A percentile compares a stretch with the other conserved stretches of the same genome.
Evolutionary conservation across 1,140 invertebrate genomes (phyloP).

Genomic region (Pseudomyrmex concolor): DNA sequence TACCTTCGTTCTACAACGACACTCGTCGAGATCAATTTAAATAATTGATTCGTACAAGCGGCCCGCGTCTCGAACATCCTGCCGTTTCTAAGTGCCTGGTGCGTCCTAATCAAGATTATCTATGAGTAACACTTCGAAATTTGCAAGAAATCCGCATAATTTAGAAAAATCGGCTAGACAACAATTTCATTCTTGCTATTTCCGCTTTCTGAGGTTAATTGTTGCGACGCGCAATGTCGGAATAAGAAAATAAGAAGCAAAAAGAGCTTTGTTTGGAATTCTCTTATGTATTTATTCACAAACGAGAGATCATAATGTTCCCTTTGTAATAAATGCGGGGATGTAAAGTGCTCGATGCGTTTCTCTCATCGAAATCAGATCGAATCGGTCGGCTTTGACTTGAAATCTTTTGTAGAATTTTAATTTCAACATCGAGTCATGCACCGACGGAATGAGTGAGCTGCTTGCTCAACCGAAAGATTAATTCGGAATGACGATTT

Average conservation of each 20-base stretch:
- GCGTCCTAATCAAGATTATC: slow-evolving; percentile 46
- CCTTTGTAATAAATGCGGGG: neutral
- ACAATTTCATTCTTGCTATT: too few species aligned
- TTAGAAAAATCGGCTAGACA: neutral
- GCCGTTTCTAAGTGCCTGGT: slow-evolving; percentile 45
- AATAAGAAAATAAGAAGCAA: neutral
- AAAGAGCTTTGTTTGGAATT: neutral
- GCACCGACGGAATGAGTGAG: neutral
- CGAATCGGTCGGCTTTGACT: neutral
- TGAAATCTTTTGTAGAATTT: slow-evolving; percentile 45
- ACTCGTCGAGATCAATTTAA: slow-evolving; percentile 67
- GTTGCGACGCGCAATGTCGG: too few species aligned
- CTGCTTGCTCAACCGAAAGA: slow-evolving; percentile 46
- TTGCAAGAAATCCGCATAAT: slow-evolving; percentile 16
- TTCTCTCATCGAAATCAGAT: slow-evolving; percentile 19
- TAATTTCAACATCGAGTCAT: slow-evolving; percentile 38
- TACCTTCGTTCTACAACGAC: slow-evolving; percentile 65
- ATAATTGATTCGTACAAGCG: slow-evolving; percentile 71
- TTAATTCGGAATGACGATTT: slow-evolving; percentile 58
- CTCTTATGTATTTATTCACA: neutral
- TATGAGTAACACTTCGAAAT: slow-evolving; percentile 4
- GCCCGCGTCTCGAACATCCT: slow-evolving; percentile 54
- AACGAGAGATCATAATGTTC: neutral
- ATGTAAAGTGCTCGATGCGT: neutral
- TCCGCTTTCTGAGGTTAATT: too few species aligned